Evolutionary conservation across 1,140 invertebrate species (phyloP).

Genomic region (Formica exsecta): DNA sequence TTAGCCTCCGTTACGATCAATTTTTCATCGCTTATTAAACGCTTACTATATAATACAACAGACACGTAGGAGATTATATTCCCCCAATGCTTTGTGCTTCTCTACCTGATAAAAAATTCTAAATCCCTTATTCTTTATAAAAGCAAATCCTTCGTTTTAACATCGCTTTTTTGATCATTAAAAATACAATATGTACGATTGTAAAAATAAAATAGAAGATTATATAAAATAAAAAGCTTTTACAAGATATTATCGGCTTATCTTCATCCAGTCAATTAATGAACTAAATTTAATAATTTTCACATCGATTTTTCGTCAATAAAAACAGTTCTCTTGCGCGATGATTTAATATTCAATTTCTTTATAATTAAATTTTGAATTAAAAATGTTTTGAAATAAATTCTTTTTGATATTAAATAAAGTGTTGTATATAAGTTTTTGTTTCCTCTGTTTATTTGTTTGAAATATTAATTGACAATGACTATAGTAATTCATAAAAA

Average conservation of each 20-base stretch:
- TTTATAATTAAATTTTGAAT: too few relatives aligned
- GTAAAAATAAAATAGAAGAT: neutral
- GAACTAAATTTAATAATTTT: too few relatives aligned
- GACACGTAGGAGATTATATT: neutral
- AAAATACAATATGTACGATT: neutral
- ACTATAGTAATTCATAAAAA: neutral
- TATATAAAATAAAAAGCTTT: neutral
- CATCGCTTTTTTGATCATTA: neutral
- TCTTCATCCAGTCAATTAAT: too few relatives aligned
- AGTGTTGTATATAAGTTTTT: too few relatives aligned
- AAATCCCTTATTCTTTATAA: neutral
- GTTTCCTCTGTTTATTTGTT: too few relatives aligned
- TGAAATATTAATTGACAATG: neutral
- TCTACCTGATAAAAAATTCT: neutral
- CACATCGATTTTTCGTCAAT: too few relatives aligned
- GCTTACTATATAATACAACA: neutral
- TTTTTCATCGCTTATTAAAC: slow-evolving; percentile 53
- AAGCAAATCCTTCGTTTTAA: neutral
- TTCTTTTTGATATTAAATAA: too few relatives aligned
- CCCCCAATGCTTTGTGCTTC: too few relatives aligned
- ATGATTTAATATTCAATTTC: too few relatives aligned
- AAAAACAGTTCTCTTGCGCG: too few relatives aligned
- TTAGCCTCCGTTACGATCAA: slow-evolving; percentile 23
- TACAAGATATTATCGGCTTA: neutral
- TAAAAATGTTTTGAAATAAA: too few relatives aligned